Percentiles rank a stretch among this genome's conserved stretches.
Conservation (phyloP, 2,888 invertebrate species). For the Miltochrista miniata region DNA sequence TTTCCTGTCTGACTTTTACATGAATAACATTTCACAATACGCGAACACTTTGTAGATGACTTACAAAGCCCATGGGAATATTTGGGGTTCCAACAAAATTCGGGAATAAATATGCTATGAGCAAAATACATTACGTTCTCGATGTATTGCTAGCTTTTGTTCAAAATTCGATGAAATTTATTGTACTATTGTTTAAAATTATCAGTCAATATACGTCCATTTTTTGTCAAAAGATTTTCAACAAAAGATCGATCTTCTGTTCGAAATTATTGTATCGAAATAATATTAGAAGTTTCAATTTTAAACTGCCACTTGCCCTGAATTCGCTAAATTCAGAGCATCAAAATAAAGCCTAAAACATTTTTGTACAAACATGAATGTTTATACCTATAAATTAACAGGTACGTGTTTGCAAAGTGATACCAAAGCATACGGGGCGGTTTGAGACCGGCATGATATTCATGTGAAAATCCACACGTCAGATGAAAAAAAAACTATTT, state of each 20-base stretch:
- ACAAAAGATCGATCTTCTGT: slow-evolving; percentile 2
- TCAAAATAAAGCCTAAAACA: no score
- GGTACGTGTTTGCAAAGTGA: no score
- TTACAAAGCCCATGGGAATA: slow-evolving; percentile 8
- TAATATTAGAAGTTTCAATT: no score
- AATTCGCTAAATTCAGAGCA: no score
- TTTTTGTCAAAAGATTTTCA: background rate
- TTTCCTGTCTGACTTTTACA: background rate
- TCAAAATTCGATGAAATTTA: background rate
- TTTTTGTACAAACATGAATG: no score
- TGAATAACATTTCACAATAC: slow-evolving; percentile 3
- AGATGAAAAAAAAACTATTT: no score
- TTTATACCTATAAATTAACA: no score
- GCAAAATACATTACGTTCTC: background rate
- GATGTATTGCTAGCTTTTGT: background rate
- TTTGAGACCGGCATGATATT: no score
- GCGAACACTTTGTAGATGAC: slow-evolving; percentile 6
- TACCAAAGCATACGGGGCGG: no score
- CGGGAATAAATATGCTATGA: background rate
- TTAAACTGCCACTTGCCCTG: no score
- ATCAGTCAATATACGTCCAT: background rate
- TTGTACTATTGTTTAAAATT: slow-evolving; percentile 1
- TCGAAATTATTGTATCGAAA: background rate
- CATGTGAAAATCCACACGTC: no score
- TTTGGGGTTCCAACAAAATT: slow-evolving; percentile 1